Conservation (phyloP, 1,140 invertebrate genomes). For the Pissodes strobi region DNA sequence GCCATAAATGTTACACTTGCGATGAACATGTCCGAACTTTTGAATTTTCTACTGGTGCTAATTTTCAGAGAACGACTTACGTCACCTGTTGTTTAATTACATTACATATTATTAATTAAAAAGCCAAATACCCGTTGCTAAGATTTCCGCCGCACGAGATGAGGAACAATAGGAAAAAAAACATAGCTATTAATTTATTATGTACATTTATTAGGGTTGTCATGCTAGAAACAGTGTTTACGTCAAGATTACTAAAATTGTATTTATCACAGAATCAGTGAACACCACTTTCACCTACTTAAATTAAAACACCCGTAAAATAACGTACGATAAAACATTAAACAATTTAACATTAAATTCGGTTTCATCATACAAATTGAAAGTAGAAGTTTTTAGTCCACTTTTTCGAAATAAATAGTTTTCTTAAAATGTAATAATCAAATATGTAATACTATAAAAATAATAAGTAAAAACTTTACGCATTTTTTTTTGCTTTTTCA, state of each 20-base stretch:
- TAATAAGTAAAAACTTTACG: slow-evolving; percentile 22
- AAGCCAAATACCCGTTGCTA: too few species aligned
- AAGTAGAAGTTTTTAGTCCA: slow-evolving; percentile 3
- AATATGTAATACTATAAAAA: slow-evolving; percentile 16
- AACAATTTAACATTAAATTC: slow-evolving; percentile 45
- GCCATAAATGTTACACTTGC: too few species aligned
- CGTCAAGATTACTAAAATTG: slow-evolving; percentile 55
- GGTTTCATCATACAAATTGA: slow-evolving; percentile 32
- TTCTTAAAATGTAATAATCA: slow-evolving; percentile 5
- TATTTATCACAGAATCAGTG: slow-evolving; percentile 56
- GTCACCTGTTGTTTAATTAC: too few species aligned
- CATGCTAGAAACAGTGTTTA: slow-evolving; percentile 56
- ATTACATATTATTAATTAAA: too few species aligned
- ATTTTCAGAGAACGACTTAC: too few species aligned
- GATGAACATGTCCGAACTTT: too few species aligned
- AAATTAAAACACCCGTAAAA: slow-evolving; percentile 54
- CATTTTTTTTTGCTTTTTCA: slow-evolving; percentile 26
- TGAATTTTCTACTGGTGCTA: too few species aligned
- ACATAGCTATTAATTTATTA: slow-evolving; percentile 30
- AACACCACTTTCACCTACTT: slow-evolving; percentile 53
- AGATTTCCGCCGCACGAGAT: too few species aligned
- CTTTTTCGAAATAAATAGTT: background rate
- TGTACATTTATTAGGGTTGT: slow-evolving; percentile 55
- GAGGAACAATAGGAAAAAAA: too few species aligned
- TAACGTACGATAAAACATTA: slow-evolving; percentile 46